Base-by-base conservation (phyloP, 1,140 invertebrate genomes). In the Drosophila prosaltans region DNA sequence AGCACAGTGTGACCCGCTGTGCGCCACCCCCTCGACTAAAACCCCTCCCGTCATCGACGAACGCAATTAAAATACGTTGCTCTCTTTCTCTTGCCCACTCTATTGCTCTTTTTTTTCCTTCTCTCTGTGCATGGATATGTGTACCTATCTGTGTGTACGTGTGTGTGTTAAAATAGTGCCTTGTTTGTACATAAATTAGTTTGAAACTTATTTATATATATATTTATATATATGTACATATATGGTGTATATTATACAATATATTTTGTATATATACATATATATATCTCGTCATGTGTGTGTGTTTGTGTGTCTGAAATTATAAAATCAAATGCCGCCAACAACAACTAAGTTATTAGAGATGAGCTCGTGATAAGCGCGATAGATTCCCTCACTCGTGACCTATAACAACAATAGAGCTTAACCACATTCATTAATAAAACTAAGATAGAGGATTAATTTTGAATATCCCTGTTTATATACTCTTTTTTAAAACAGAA, bases 111-210 rank as follows among this genome's bases (percentile, higher is more conserved):
- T 16, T 16, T 16, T 51, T 51, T 51, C 32, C 40, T 26, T 28
- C 43, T 43, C 58, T 55, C 72, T 39, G 10, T 51, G 62, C 63
- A 57, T 64, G 57, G 51, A 28, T 77, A 60, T 78, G 58, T 72
- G 54, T 72, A 59, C 70, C 28, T 71, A 59, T 72, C 28, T 71
- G 24, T 54, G 6, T 69, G 41, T 36, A 36, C 16, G 16, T 69
- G 69, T 80, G 40, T 80, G 77, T 43, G 78, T 83, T 86, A 88
- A 86, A 86, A 86, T 79, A 83, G 80, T 73, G 77, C 84, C 80
- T 89, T 88, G 83, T 88, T 89, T 88, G 84, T 83, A 88, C 77
- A 88, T 74, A 80, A 88, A 88, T 88, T 88, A 88, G 83, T 80
- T 78, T 79, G 69, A 71, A 74, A 64, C 69, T 64, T 62, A 43